phyloP scores from a whole-genome alignment of 2,888 invertebrate species.

The Hipparchia sbordonii region DNA sequence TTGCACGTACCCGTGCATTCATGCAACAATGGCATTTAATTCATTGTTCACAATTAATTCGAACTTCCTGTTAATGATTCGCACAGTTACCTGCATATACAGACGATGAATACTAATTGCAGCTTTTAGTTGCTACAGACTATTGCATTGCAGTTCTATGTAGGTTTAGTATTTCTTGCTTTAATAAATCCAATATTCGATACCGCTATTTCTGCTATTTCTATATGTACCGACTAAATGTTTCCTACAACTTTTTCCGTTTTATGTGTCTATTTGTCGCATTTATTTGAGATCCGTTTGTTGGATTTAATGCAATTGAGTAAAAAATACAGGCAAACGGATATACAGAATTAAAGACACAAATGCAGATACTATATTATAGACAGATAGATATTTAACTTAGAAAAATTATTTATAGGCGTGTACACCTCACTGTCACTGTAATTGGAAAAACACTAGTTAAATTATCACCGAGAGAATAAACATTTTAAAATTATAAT shows the following conservation, averaged over 20 bases:
- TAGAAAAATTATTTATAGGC: too few relatives aligned
- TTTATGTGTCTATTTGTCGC: too few relatives aligned
- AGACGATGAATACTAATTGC: conserved; percentile 24
- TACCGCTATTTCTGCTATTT: not conserved
- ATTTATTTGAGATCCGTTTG: too few relatives aligned
- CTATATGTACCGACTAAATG: not conserved
- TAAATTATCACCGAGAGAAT: too few relatives aligned
- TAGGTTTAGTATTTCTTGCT: conserved; percentile 21
- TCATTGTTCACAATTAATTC: conserved; percentile 4
- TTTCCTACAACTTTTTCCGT: not conserved
- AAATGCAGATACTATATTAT: too few relatives aligned
- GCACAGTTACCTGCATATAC: conserved; percentile 17
- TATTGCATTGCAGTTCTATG: conserved; percentile 22
- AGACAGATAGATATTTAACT: too few relatives aligned
- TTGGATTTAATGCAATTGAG: too few relatives aligned
- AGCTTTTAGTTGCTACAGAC: conserved; percentile 13
- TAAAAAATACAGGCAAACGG: too few relatives aligned
- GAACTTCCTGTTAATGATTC: conserved; percentile 20
- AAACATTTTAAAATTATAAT: too few relatives aligned
- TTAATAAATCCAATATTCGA: conserved; percentile 57
- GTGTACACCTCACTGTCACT: too few relatives aligned
- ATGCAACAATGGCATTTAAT: conserved; percentile 2
- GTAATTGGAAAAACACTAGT: too few relatives aligned
- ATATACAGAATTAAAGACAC: too few relatives aligned
- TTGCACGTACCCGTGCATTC: not conserved